These are phyloP conservation scores for Rhopalosiphum padi DNA, from an alignment of 1,140 invertebrate genomes.

Conservation along the genomic window DNA sequence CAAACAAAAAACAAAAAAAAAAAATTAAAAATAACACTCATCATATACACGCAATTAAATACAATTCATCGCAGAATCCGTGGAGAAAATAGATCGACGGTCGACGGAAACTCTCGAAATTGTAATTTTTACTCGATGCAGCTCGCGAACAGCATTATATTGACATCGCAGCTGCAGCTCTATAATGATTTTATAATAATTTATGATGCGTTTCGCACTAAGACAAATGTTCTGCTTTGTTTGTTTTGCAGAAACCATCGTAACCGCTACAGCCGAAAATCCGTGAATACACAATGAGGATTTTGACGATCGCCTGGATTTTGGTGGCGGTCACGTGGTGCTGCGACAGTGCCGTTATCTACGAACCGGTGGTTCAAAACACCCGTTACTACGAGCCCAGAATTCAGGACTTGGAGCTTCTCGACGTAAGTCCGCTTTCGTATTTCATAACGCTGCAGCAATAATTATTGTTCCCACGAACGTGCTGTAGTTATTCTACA, in stretches of 20 bases:
- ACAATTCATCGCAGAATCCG: background rate
- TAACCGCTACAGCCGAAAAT: background rate
- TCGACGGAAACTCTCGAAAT: background rate
- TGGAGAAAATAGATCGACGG: background rate
- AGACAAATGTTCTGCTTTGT: background rate
- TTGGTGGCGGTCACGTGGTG: slow-evolving; percentile 33
- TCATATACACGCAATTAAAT: background rate
- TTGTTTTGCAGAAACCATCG: background rate
- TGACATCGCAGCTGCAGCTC: background rate
- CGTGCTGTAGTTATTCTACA: background rate
- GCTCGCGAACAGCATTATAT: too few species aligned
- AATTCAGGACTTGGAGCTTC: slow-evolving; percentile 27
- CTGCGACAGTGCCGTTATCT: slow-evolving; percentile 42
- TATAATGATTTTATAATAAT: background rate
- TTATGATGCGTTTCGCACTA: background rate
- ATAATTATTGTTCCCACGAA: too few species aligned
- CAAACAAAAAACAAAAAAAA: background rate
- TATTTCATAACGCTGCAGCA: background rate
- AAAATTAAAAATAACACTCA: background rate
- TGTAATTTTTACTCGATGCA: background rate
- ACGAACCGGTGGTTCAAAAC: background rate
- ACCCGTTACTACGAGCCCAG: background rate
- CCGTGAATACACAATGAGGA: background rate
- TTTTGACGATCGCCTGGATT: slow-evolving; percentile 43
- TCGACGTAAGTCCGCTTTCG: slow-evolving; percentile 16